Percentiles rank a stretch among this genome's conserved stretches.
phyloP scores from a whole-genome alignment of 1,140 invertebrate species.

The Tetraneura akinire region DNA sequence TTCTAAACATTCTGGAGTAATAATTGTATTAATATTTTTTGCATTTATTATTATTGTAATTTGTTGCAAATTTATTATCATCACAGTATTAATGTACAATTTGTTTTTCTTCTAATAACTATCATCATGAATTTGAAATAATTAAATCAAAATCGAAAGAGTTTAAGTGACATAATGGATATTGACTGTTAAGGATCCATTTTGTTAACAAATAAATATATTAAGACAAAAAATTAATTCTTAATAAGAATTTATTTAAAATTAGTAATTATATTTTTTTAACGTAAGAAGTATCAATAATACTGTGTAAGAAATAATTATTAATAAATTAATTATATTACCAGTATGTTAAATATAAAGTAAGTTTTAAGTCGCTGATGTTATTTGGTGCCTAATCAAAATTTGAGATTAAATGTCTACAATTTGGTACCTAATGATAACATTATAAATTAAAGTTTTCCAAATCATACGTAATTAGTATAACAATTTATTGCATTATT shows the following conservation, averaged over 20 bases:
- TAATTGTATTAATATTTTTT: neutral
- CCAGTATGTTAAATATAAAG: slow-evolving; percentile 24
- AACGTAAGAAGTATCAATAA: neutral
- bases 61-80: slow-evolving; percentile 14
- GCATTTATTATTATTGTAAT: neutral
- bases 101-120: slow-evolving; percentile 1
- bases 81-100: neutral
- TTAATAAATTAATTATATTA: slow-evolving; percentile 41
- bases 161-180: slow-evolving; percentile 2
- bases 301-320: slow-evolving; percentile 36
- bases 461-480: slow-evolving; percentile 4
- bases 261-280: neutral
- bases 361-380: slow-evolving; percentile 23
- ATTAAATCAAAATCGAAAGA: neutral
- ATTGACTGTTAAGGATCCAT: neutral
- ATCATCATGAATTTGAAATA: neutral
- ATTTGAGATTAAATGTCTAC: too few relatives aligned
- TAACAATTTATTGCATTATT: neutral
- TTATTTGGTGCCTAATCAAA: neutral
- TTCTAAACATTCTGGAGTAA: neutral
- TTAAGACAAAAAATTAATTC: slow-evolving; percentile 17
- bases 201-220: neutral
- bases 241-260: too few relatives aligned
- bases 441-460: neutral
- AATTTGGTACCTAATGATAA: neutral